phyloP scores from a whole-genome alignment of 2,888 invertebrate species.

The Phymatocera aterrima region DNA sequence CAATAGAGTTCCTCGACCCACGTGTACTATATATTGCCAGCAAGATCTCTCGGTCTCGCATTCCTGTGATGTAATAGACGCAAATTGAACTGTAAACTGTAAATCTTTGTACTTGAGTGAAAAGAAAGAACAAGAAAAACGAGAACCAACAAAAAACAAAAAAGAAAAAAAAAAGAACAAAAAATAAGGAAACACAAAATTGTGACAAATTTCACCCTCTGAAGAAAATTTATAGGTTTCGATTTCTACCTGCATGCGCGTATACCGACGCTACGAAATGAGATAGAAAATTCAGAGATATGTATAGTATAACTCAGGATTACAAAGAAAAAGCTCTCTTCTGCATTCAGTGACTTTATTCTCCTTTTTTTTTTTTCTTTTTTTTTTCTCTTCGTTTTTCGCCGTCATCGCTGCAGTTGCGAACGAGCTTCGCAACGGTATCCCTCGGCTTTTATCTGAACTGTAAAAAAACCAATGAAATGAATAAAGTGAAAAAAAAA shows the following conservation, averaged over 20 bases:
- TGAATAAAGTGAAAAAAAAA: neutral
- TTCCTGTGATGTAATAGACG: slow-evolving; percentile 15
- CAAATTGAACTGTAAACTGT: neutral
- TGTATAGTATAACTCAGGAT: too few species aligned
- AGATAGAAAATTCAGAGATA: too few species aligned
- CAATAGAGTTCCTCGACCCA: neutral
- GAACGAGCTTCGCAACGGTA: slow-evolving; percentile 23
- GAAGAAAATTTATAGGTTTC: too few species aligned
- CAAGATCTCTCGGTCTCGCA: neutral
- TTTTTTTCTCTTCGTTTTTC: slow-evolving; percentile 46
- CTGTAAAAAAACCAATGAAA: neutral
- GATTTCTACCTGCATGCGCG: too few species aligned
- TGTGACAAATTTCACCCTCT: too few species aligned
- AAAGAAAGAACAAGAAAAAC: too few species aligned
- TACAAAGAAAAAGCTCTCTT: too few species aligned
- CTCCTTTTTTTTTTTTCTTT: slow-evolving; percentile 29
- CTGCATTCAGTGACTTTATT: too few species aligned
- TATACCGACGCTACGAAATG: too few species aligned
- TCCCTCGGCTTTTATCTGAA: slow-evolving; percentile 24
- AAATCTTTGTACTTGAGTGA: neutral
- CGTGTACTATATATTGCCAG: neutral
- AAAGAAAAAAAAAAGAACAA: neutral
- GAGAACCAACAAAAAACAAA: neutral
- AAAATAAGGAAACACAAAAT: neutral
- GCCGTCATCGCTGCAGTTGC: neutral